These are phyloP conservation scores for Chloropsis hardwickii DNA, from an alignment of 2,113 vertebrate species.

Conservation along the genomic window DNA sequence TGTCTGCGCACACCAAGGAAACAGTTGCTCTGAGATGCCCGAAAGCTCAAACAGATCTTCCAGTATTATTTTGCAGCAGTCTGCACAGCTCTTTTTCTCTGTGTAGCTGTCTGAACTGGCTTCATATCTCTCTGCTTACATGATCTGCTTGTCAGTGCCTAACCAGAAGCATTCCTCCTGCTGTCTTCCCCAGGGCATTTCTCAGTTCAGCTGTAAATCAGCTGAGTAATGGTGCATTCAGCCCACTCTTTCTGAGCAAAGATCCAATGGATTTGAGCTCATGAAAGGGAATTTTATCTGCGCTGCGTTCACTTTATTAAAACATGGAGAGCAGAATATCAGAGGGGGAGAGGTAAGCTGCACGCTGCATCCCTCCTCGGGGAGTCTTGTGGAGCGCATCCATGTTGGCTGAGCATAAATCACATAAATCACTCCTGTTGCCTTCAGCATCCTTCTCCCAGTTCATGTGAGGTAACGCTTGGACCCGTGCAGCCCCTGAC, in stretches of 20 bases:
- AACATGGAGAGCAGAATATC: not conserved
- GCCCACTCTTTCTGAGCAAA: not conserved
- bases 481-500: not conserved
- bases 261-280: not conserved
- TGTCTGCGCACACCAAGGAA: not conserved
- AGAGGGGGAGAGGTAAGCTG: not conserved
- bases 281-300: not conserved
- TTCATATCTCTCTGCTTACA: not conserved
- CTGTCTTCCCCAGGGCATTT: not conserved
- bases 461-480: not conserved
- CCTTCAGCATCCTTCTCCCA: not conserved
- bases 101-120: not conserved
- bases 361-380: not conserved
- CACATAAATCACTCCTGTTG: not conserved
- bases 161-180: not conserved
- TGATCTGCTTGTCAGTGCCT: not conserved
- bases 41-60: not conserved
- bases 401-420: not conserved
- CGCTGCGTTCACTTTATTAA: not conserved
- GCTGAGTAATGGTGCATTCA: not conserved
- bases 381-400: accelerated
- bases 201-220: not conserved
- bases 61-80: not conserved
- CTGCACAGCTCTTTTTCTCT: not conserved
- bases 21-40: not conserved